phyloP scores from a whole-genome alignment of 2,797 vertebrate species.

The Chrosomus eos region DNA sequence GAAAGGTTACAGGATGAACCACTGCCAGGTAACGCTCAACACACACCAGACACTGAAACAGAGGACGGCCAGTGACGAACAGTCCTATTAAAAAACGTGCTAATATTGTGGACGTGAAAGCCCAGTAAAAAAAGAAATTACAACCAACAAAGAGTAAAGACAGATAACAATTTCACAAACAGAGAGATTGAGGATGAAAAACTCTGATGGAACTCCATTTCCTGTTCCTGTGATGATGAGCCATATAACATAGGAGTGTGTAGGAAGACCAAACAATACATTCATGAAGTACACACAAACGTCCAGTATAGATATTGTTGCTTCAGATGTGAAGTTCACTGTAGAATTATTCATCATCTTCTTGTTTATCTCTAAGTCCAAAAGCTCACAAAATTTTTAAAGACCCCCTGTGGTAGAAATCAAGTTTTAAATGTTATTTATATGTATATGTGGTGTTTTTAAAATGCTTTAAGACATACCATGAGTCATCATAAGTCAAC shows the following conservation, averaged over 20 bases:
- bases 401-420: too few relatives aligned
- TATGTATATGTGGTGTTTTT: too few relatives aligned
- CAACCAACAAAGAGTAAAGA: too few relatives aligned
- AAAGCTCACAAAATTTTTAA: too few relatives aligned
- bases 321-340: neutral
- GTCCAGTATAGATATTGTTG: too few relatives aligned
- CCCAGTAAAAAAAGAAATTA: too few relatives aligned
- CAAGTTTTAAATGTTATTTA: too few relatives aligned
- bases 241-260: neutral
- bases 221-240: neutral
- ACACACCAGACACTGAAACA: neutral
- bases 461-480: too few relatives aligned
- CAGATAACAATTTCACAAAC: neutral
- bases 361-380: too few relatives aligned
- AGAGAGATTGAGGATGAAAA: neutral
- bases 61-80: fast-evolving
- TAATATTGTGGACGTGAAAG: neutral
- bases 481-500: too few relatives aligned
- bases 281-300: neutral
- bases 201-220: neutral
- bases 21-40: slow-evolving; percentile 1
- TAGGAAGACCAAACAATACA: neutral
- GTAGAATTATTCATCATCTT: too few relatives aligned
- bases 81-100: neutral
- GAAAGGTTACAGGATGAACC: neutral